phyloP scores from a whole-genome alignment of 1,140 invertebrate species.

The Plectus sambesii region DNA sequence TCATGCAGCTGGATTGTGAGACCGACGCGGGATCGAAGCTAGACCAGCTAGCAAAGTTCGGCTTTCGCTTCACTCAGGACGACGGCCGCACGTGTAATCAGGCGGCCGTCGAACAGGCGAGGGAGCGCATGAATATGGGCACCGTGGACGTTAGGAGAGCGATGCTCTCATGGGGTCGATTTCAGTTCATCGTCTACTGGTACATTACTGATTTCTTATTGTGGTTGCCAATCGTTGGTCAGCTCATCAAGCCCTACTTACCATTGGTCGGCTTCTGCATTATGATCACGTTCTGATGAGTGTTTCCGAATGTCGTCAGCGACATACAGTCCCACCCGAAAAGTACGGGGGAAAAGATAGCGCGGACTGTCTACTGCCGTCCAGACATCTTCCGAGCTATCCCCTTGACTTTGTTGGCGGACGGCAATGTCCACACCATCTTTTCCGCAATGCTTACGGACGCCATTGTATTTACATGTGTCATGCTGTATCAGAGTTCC shows the following conservation, averaged over 20 bases:
- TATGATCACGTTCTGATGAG: conserved; percentile 39
- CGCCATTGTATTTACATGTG: no score
- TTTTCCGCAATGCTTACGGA: no score
- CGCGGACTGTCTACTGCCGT: no score
- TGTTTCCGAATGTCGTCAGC: no score
- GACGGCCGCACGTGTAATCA: conserved; percentile 41
- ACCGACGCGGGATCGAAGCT: conserved; percentile 43
- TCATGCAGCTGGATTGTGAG: conserved; percentile 43
- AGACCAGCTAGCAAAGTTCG: conserved; percentile 41
- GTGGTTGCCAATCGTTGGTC: no score
- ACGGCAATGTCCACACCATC: no score
- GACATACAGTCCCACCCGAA: no score
- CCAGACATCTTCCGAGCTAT: no score
- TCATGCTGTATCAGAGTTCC: no score
- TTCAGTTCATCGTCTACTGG: conserved; percentile 43
- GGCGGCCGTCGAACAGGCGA: conserved; percentile 24
- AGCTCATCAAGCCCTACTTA: conserved; percentile 42
- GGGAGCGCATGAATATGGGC: conserved; percentile 27
- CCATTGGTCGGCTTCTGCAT: conserved; percentile 40
- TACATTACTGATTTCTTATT: conserved; percentile 39
- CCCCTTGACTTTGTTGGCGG: no score
- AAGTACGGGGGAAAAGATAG: no score
- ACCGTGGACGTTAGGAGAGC: conserved; percentile 18
- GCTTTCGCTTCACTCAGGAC: conserved; percentile 39
- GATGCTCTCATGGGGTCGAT: conserved; percentile 36